Conservation (phyloP, 2,113 vertebrate species). For the Rhizomys pruinosus region DNA sequence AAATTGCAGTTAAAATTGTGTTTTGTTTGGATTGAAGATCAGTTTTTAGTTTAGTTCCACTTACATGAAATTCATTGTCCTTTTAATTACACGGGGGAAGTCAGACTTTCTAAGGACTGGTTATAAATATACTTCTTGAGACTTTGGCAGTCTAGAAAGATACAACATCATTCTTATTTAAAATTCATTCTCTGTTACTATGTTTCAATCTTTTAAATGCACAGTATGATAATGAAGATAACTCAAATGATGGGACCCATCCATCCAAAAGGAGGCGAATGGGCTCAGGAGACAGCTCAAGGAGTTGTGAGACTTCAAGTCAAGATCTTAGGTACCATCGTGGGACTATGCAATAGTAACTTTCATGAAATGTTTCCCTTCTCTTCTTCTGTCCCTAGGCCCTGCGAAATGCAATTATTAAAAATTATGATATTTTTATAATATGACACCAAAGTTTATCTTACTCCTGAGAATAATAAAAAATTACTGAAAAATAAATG, state of each 20-base stretch:
- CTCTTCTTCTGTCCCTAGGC: not conserved
- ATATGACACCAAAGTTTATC: not conserved
- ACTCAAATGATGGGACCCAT: conserved; percentile 96
- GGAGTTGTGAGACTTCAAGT: conserved; percentile 95
- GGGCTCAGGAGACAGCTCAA: conserved; percentile 97
- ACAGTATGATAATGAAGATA: conserved; percentile 93
- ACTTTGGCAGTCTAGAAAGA: not conserved
- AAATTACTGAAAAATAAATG: not conserved
- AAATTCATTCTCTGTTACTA: not conserved
- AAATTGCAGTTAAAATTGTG: not conserved
- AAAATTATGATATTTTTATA: not conserved
- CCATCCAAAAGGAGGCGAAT: conserved; percentile 94
- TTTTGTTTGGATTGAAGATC: not conserved
- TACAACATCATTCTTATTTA: not conserved
- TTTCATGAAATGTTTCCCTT: not conserved
- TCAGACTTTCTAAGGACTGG: not conserved
- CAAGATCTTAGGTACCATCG: conserved; percentile 92
- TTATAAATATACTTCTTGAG: not conserved
- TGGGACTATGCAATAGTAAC: not conserved
- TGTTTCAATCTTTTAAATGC: conserved; percentile 14
- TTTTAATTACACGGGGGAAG: not conserved
- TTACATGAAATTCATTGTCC: not conserved
- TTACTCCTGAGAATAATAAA: not conserved
- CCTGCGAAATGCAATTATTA: not conserved
- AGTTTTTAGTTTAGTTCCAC: not conserved